Base-by-base conservation (phyloP, 2,113 vertebrate species). In the Aspidoscelis tigris region DNA sequence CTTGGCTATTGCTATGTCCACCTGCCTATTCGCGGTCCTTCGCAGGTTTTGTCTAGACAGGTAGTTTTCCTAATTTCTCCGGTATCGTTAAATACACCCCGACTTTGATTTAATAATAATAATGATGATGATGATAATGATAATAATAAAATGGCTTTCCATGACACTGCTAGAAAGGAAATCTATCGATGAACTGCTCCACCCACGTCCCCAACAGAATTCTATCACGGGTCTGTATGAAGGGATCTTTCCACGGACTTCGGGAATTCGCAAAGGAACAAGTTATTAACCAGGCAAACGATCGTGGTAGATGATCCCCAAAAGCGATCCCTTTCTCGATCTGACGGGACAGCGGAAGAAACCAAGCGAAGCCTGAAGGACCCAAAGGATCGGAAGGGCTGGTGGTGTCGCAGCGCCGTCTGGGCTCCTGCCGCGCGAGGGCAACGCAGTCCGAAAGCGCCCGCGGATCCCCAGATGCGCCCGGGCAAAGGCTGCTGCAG, bases 381-480 rank as follows among this genome's bases (percentile, higher is more conserved):
- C n/a, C 14, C 43, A 50, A 80, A 44, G 2, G 26, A 50, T 50
- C 24, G 26, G 22, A 14, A 16, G 7, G 6, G 16, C 61, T 47
- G 78, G 16, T 6, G 7, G 78, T n/a, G 22, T 5, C 24, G 43
- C 11, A 14, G 33, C 3, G 20, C 21, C 0, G 39, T n/a, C 68
- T 82, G 79, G 58, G 53, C 47, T 66, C 75, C 10, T 43, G 39
- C 47, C 78, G 4, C 18, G 65, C 8, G 2, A 69, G 5, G 2
- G 44, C 55, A 18, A 43, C 66, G 21, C 8, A 50, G 47, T 50
- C 47, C 8, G 47, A 50, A 50, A 50, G 47, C 47, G 47, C 47
- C 47, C 5, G 5, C 76, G 61, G 53, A 22, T 41, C 53, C 26
- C 0, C 1, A 1, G 1, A 6, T 12, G 84, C 16, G 7, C 0